Conservation (phyloP, 1,140 invertebrate genomes). For the Pomacea maculata region DNA sequence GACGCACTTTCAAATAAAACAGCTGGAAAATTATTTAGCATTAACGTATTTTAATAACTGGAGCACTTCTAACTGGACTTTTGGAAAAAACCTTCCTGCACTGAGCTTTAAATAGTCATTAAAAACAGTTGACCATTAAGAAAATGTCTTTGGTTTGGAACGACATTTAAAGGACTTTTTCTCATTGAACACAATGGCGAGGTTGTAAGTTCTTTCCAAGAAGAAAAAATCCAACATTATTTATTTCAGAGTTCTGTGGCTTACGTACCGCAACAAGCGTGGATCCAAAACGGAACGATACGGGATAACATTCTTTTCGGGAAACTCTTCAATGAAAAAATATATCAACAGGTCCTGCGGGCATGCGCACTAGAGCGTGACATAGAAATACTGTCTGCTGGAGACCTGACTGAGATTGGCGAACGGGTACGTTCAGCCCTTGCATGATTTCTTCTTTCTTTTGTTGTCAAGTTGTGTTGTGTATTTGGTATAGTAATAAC, state of each 20-base stretch:
- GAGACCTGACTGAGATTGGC: slow-evolving; percentile 73
- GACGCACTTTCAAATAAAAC: too few relatives aligned
- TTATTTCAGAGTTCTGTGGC: slow-evolving; percentile 65
- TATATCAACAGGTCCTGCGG: slow-evolving; percentile 68
- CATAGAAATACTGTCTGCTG: slow-evolving; percentile 73
- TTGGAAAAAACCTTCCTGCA: too few relatives aligned
- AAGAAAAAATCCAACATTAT: not conserved
- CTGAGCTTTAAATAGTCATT: too few relatives aligned
- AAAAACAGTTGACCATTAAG: too few relatives aligned
- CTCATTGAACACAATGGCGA: too few relatives aligned
- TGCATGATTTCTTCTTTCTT: not conserved
- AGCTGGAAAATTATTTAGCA: too few relatives aligned
- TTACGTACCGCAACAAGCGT: slow-evolving; percentile 83
- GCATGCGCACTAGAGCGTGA: slow-evolving; percentile 74
- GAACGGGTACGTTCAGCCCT: slow-evolving; percentile 50
- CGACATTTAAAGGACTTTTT: too few relatives aligned
- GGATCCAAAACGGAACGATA: slow-evolving; percentile 74
- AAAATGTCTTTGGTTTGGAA: too few relatives aligned
- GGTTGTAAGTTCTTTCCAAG: too few relatives aligned
- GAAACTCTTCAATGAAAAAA: slow-evolving; percentile 62
- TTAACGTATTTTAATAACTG: too few relatives aligned
- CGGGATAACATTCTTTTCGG: slow-evolving; percentile 77
- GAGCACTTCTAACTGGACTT: too few relatives aligned
- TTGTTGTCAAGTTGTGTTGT: not conserved
- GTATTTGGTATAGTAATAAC: not conserved